These are phyloP conservation scores for Xyrauchen texanus DNA, from an alignment of 2,113 vertebrate species.

Conservation along the genomic window DNA sequence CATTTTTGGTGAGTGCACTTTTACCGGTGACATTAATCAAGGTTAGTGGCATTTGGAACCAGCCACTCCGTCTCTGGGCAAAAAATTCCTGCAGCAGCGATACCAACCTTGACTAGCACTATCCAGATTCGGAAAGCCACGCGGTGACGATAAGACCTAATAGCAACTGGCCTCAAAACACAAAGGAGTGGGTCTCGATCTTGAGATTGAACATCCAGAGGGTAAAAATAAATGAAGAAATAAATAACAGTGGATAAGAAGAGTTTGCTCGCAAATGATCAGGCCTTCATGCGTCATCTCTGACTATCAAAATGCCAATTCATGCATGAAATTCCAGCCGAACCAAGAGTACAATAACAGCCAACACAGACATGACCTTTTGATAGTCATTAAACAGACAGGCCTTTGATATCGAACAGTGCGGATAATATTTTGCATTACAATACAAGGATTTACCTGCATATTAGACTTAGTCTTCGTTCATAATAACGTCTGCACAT, in stretches of 20 bases:
- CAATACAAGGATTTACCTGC: constrained; percentile 24
- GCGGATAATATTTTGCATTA: constrained; percentile 34
- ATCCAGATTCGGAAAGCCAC: constrained; percentile 38
- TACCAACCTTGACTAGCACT: constrained; percentile 49
- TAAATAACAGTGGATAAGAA: constrained; percentile 31
- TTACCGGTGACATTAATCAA: constrained; percentile 58
- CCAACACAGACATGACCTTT: constrained; percentile 52
- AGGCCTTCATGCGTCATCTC: constrained; percentile 9
- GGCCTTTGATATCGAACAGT: constrained; percentile 43
- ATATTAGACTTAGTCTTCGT: background rate
- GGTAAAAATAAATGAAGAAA: background rate
- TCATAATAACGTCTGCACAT: background rate
- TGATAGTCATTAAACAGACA: constrained; percentile 41
- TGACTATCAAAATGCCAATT: constrained; percentile 45
- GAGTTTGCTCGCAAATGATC: constrained; percentile 28
- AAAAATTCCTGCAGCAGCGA: constrained; percentile 38
- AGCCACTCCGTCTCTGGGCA: constrained; percentile 47
- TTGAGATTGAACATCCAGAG: constrained; percentile 24
- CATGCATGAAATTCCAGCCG: constrained; percentile 46
- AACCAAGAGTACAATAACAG: constrained; percentile 27
- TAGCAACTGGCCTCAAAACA: constrained; percentile 30
- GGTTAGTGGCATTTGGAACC: constrained; percentile 58
- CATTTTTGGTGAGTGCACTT: constrained; percentile 2
- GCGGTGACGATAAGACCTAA: constrained; percentile 39
- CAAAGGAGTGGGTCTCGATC: constrained; percentile 20